Evolutionary conservation across 2,797 vertebrate species (phyloP), one percentile per base, ranked within the genome.

Genomic region (Myiotriccus ornatus): DNA sequence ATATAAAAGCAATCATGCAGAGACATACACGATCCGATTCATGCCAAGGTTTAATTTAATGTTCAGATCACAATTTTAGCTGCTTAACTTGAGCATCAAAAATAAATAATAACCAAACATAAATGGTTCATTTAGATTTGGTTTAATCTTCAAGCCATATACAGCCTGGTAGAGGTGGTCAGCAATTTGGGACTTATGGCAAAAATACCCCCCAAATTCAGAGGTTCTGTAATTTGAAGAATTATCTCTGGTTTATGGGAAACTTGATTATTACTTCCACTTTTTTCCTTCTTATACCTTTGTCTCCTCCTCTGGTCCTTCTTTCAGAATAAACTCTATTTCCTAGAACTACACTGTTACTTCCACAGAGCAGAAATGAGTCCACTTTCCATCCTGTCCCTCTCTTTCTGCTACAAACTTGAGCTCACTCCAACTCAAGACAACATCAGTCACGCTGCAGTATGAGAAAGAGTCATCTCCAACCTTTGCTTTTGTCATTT

Each of bases 11-110:
- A 96, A 95, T 97, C 97, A 97, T 62, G 83, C 91, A 96, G 94
- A 97, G 95, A 97, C 87, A 94, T 89, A 97, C 94, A 95, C 80
- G 39, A 97, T 96, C 85, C 85, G 52, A 96, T 97, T 97, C 97
- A 97, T 84, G 95, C 96, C 71, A 76, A 97, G 96, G 96, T 97
- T 98, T 97, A 97, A 98, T 98, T 98, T 97, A 97, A 97, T 97
- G 79, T 97, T 97, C 96, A 96, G 96, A 95, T 95, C 88, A 95
- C 91, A 97, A 97, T 96, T 95, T 94, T 84, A 70, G 91, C 85
- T 93, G 78, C 93, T 97, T 95, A 96, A 96, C 96, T 90, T 96
- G 85, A 97, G 47, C 69, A 91, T 94, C n/a, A 90, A 88, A 95
- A 91, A 95, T 94, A 96, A 80, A 89, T 83, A 80, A 93, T 88